A percentile compares a stretch with the other conserved stretches of the same genome.
Conservation (phyloP, 2,113 vertebrate genomes). For the Morone saxatilis region DNA sequence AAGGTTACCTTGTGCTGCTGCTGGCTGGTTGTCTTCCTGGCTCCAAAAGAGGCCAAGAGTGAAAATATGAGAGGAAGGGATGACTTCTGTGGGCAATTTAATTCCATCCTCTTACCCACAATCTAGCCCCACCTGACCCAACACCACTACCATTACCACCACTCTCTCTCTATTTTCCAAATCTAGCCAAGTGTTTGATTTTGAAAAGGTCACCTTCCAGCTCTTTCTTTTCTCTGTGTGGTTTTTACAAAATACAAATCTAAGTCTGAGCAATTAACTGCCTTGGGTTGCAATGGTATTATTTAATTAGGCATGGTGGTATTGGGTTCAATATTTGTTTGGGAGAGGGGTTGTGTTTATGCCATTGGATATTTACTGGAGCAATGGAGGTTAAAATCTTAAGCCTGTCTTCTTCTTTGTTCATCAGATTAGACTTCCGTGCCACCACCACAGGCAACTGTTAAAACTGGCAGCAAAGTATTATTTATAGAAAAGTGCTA, state of each 20-base stretch:
- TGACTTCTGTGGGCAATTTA: conserved; percentile 61
- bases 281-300: conserved; percentile 39
- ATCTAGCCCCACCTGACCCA: conserved; percentile 17
- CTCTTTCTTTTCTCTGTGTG: conserved; percentile 5
- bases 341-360: conserved; percentile 71
- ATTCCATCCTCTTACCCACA: conserved; percentile 47
- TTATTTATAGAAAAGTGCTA: conserved; percentile 61
- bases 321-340: conserved; percentile 54
- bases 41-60: conserved; percentile 42
- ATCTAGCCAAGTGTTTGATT: conserved; percentile 59
- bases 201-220: conserved; percentile 68
- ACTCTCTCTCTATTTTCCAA: conserved; percentile 33
- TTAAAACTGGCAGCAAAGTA: conserved; percentile 65
- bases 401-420: conserved; percentile 69
- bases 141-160: not conserved
- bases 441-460: conserved; percentile 59
- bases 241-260: conserved; percentile 44
- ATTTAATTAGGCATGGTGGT: conserved; percentile 54
- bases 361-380: conserved; percentile 79
- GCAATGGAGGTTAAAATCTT: conserved; percentile 74
- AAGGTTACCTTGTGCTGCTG: conserved; percentile 84
- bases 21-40: conserved; percentile 69
- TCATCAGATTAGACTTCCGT: conserved; percentile 75
- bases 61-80: conserved; percentile 53
- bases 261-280: conserved; percentile 30